phyloP scores from a whole-genome alignment of 2,888 invertebrate genomes.

The Thelaira solivaga region DNA sequence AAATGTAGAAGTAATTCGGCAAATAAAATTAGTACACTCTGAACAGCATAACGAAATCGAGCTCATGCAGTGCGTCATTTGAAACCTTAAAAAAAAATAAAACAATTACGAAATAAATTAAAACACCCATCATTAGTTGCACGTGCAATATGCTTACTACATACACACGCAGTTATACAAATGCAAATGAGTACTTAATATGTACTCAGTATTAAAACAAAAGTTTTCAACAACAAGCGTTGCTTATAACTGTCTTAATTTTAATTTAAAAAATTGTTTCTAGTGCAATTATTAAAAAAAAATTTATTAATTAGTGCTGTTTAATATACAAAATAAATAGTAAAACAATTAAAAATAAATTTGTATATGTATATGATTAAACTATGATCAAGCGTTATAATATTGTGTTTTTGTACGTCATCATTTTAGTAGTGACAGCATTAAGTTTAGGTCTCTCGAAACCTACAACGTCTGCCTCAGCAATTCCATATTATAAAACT shows the following conservation, averaged over 20 bases:
- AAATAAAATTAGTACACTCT: conserved; percentile 33
- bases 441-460: conserved; percentile 28
- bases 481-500: too few relatives aligned
- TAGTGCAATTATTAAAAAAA: too few relatives aligned
- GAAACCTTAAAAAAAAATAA: neutral
- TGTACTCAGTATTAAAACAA: too few relatives aligned
- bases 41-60: conserved; percentile 34
- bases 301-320: too few relatives aligned
- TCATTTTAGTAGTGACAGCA: neutral
- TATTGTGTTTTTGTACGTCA: conserved; percentile 13
- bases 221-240: too few relatives aligned
- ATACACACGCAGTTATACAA: too few relatives aligned
- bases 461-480: conserved; percentile 5
- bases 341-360: too few relatives aligned
- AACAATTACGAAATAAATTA: neutral
- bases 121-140: neutral
- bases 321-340: too few relatives aligned
- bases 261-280: too few relatives aligned
- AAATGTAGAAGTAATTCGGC: neutral
- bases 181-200: too few relatives aligned
- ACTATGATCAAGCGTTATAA: conserved; percentile 14
- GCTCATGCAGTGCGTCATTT: neutral
- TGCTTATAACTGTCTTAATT: too few relatives aligned
- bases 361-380: neutral
- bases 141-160: conserved; percentile 12